phyloP scores from a whole-genome alignment of 1,140 invertebrate species.

The Metopolophium dirhodum region DNA sequence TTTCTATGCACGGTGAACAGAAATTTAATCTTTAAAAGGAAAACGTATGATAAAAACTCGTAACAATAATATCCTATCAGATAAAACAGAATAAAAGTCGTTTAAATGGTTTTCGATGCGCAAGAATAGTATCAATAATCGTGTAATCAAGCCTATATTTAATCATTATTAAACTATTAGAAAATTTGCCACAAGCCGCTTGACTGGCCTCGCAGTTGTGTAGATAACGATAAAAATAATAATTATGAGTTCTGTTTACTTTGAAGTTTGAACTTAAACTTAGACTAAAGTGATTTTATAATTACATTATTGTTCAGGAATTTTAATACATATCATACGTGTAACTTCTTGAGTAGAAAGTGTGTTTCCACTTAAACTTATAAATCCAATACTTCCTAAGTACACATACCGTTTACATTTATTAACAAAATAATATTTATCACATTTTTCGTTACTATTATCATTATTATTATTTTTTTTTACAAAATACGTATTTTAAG shows the following conservation, averaged over 20 bases:
- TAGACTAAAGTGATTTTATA: not conserved
- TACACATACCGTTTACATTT: not conserved
- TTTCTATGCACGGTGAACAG: not conserved
- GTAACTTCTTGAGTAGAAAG: not conserved
- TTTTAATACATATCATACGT: not conserved
- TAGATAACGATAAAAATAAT: not conserved
- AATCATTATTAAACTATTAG: not conserved
- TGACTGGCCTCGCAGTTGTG: not conserved
- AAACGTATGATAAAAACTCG: not conserved
- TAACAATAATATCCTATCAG: not conserved
- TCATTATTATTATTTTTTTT: not conserved
- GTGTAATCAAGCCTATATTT: not conserved
- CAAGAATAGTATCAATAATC: not conserved
- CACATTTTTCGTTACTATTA: not conserved
- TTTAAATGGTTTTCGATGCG: not conserved
- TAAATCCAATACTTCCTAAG: not conserved
- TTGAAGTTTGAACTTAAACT: not conserved
- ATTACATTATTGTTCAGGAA: not conserved
- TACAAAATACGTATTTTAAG: not conserved
- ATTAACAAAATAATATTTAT: not conserved
- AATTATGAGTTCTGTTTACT: not conserved
- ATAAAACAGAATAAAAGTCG: not conserved
- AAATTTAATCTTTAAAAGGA: not conserved
- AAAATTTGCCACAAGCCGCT: rapidly evolving
- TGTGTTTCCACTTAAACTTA: not conserved